Evolutionary conservation across 35 echinoderm and acorn worm species (phyloP).

Genomic region (Hemicentrotus pulcherrimus): DNA sequence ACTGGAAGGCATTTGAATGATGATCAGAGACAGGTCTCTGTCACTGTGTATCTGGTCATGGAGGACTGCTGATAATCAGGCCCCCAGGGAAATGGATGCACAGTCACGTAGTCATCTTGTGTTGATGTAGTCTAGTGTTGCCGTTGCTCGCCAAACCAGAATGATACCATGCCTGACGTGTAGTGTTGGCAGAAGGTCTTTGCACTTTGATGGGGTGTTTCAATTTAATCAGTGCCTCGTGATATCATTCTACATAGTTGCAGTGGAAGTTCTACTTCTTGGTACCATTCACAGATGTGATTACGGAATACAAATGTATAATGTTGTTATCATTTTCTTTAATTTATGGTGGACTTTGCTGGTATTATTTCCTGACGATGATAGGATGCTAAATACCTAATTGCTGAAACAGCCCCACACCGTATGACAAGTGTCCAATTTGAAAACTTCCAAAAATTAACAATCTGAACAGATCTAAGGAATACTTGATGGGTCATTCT

Average conservation of each 20-base stretch:
- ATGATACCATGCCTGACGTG: background rate
- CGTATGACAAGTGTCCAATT: no score
- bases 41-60: slow-evolving; percentile 9
- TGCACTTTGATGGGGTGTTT: background rate
- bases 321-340: no score
- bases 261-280: background rate
- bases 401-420: background rate
- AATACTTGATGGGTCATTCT: no score
- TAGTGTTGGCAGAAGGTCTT: background rate
- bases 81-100: background rate
- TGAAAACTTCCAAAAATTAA: no score
- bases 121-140: background rate
- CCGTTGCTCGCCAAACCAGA: background rate
- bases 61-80: background rate
- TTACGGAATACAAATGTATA: no score
- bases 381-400: background rate
- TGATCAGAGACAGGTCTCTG: background rate
- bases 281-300: background rate
- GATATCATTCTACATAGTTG: background rate
- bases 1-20: background rate
- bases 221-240: background rate
- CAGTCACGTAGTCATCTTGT: background rate
- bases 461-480: no score
- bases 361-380: background rate
- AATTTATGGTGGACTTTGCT: no score